Conservation (phyloP, 2,888 invertebrate genomes). For the Dexiosoma caninum region DNA sequence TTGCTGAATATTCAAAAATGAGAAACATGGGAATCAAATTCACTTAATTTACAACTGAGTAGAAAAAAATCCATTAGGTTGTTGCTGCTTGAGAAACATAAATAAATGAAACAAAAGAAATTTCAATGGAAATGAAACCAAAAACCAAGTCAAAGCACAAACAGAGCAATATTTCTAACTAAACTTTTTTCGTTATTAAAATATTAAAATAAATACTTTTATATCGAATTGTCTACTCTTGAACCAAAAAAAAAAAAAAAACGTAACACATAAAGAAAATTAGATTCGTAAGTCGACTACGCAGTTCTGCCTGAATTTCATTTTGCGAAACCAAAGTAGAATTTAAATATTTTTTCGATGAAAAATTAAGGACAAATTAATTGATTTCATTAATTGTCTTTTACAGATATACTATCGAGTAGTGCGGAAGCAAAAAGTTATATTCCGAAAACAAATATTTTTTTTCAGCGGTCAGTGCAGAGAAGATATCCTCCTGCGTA, state of each 20-base stretch:
- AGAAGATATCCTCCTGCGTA: too few relatives aligned
- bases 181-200: conserved; percentile 33
- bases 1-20: background rate
- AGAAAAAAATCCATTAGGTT: conserved; percentile 47
- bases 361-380: too few relatives aligned
- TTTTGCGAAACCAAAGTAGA: too few relatives aligned
- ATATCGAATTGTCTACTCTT: conserved; percentile 28
- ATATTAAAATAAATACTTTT: conserved; percentile 30
- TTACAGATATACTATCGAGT: too few relatives aligned
- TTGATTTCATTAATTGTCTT: too few relatives aligned
- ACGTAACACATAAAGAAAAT: background rate
- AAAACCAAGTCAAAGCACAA: conserved; percentile 35
- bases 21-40: conserved; percentile 42
- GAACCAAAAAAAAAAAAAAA: conserved; percentile 3
- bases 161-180: conserved; percentile 53
- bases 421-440: too few relatives aligned
- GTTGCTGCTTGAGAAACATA: conserved; percentile 51
- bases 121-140: background rate
- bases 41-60: conserved; percentile 2
- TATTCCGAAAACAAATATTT: too few relatives aligned
- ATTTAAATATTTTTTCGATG: too few relatives aligned
- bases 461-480: too few relatives aligned
- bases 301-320: too few relatives aligned
- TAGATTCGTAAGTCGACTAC: conserved; percentile 45
- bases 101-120: background rate